Evolutionary conservation across 92 coral and sea anemone genomes (phyloP), one percentile per base, ranked within the genome.

Genomic region (Palythoa grandiflora): DNA sequence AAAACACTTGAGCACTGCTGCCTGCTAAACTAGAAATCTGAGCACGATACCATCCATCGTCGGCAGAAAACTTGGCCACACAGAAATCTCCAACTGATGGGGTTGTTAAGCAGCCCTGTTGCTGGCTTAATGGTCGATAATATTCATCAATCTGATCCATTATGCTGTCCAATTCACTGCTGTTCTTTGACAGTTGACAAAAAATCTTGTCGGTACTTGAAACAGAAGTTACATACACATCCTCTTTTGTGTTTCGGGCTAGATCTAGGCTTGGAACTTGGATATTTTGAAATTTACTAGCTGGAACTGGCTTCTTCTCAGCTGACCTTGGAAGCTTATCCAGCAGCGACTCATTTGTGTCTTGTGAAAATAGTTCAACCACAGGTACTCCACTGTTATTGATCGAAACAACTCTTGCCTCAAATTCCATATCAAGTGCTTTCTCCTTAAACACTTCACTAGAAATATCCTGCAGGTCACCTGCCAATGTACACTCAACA

Each of bases 131-230:
- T 3, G 70, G 28, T 21, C 70, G 70, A 63, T 63, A 63, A 63
- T 17, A 63, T 63, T 63, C 70, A 17, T 63, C 36, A 6, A 63
- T 63, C 70, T 63, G 19, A 63, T 90, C 90, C 37, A 95, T 55
- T 21, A 75, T 77, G 20, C 65, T 60, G 68, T 83, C 78, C 14
- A 84, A 74, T 21, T 63, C 36, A 63, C 70, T n/a, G 7, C 19
- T 63, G 70, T 63, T 63, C 70, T 63, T 63, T 75, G 78, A 77
- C 2, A 89, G 84, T 91, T 96, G 99, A 80, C 93, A 89, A 83
- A 89, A 96, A 63, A 95, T 92, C 84, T 91, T 95, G 59, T 89
- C 75, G 5, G 89, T 61, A 78, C 90, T 87, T 21, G 85, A 37
- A 37, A 63, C 36, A 63, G 70, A 3, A 0, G 70, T 63, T 3